Evolutionary conservation across 2,888 invertebrate species (phyloP).

Genomic region (Calephelis perditalis): DNA sequence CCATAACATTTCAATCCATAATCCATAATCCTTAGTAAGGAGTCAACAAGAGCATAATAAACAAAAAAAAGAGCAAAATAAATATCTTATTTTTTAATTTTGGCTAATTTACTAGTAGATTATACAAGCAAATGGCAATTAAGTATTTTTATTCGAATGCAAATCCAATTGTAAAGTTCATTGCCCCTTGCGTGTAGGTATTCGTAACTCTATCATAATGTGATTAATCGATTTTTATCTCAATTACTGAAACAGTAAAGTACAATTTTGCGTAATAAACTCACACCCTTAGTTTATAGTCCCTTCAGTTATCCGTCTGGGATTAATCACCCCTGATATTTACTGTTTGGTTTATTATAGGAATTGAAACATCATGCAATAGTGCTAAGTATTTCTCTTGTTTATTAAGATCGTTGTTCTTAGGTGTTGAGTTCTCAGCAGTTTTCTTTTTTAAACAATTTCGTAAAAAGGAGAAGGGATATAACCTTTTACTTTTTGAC

Average conservation of each 20-base stretch:
- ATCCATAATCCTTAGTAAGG: no score
- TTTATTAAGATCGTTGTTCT: no score
- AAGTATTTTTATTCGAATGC: conserved; percentile 12
- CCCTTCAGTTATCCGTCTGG: conserved; percentile 55
- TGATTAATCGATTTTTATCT: not conserved
- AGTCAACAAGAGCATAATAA: no score
- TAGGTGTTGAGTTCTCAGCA: no score
- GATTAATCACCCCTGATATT: conserved; percentile 58
- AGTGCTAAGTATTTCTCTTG: no score
- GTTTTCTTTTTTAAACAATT: no score
- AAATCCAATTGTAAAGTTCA: conserved; percentile 34
- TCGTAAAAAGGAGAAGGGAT: no score
- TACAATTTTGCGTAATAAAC: conserved; percentile 5
- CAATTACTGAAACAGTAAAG: not conserved
- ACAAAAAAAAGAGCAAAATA: no score
- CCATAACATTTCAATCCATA: no score
- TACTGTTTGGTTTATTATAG: conserved; percentile 39
- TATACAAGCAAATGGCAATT: conserved; percentile 1
- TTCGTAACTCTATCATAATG: conserved; percentile 36
- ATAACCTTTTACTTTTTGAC: no score
- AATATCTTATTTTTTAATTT: no score
- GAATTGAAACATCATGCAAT: conserved; percentile 32
- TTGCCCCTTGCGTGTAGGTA: conserved; percentile 37
- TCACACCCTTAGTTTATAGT: not conserved
- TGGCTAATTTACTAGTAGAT: no score